Evolutionary conservation across 2,888 invertebrate species (phyloP), one percentile per base, ranked within the genome.

Genomic region (Phytoseiulus persimilis): DNA sequence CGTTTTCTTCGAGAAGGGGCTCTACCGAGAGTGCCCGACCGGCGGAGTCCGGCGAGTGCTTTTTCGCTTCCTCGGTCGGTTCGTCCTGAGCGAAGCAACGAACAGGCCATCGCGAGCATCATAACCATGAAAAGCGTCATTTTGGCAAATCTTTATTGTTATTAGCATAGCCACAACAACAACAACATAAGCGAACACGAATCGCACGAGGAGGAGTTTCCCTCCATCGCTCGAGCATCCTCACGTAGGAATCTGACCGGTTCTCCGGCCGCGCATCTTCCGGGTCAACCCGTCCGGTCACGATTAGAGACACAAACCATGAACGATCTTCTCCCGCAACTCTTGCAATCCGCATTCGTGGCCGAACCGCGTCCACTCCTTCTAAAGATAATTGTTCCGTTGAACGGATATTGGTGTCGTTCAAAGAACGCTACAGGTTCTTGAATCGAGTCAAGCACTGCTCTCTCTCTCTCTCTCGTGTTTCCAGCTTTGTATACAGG

Each of bases 401-500:
- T n/a, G n/a, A n/a, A n/a, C n/a, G n/a, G n/a, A n/a, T n/a, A n/a
- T n/a, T n/a, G n/a, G n/a, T n/a, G n/a, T n/a, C n/a, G n/a, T n/a
- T n/a, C n/a, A n/a, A n/a, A n/a, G n/a, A n/a, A n/a, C n/a, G n/a
- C n/a, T n/a, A n/a, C n/a, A n/a, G n/a, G n/a, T n/a, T n/a, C n/a
- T 39, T 39, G 5, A 39, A 39, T 39, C 39, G 39, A n/a, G n/a
- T n/a, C n/a, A n/a, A n/a, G n/a, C n/a, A n/a, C n/a, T n/a, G n/a
- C n/a, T n/a, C n/a, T n/a, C n/a, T n/a, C n/a, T n/a, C n/a, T 39
- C 39, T 3, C 9, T 39, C 9, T 6, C 39, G 39, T 39, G 5
- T 39, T 39, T 39, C 39, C 33, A 87, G 87, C 32, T 87, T 3
- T 87, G 87, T 18, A 33, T 87, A 32, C 87, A 87, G 31, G 87